Evolutionary conservation across 2,888 invertebrate species (phyloP).

Genomic region (Drosophila lutescens): DNA sequence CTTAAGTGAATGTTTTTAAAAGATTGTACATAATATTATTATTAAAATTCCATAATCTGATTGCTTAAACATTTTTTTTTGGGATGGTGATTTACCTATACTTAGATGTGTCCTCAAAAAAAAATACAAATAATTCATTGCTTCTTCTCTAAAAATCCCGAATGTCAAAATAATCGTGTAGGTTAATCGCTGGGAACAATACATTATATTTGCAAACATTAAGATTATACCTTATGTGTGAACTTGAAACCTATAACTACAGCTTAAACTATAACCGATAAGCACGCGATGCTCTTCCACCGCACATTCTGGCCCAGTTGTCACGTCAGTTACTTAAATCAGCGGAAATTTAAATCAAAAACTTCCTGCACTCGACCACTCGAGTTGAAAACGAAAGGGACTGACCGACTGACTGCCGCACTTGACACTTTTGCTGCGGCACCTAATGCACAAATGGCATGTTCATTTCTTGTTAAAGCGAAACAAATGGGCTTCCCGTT

Average conservation of each 20-base stretch:
- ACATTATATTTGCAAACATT: not conserved
- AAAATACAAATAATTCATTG: no score
- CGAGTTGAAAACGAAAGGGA: conserved; percentile 37
- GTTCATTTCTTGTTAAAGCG: conserved; percentile 54
- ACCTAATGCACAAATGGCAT: conserved; percentile 74
- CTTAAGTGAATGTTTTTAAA: no score
- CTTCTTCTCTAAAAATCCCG: no score
- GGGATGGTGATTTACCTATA: no score
- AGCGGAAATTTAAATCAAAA: conserved; percentile 46
- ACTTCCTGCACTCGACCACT: conserved; percentile 30
- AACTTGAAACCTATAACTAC: not conserved
- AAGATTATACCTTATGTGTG: not conserved
- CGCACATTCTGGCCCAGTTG: conserved; percentile 20
- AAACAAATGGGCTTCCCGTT: conserved; percentile 62
- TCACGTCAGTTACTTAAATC: conserved; percentile 25
- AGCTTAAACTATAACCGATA: not conserved
- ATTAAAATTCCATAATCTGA: no score
- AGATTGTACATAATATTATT: no score
- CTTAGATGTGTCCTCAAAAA: no score
- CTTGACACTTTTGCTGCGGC: conserved; percentile 66
- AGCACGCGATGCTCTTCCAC: not conserved
- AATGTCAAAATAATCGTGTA: no score
- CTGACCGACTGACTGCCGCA: conserved; percentile 42
- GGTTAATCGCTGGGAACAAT: no score
- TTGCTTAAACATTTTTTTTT: no score